These are phyloP conservation scores for Biston betularia DNA, from an alignment of 2,888 invertebrate species.

Conservation along the genomic window DNA sequence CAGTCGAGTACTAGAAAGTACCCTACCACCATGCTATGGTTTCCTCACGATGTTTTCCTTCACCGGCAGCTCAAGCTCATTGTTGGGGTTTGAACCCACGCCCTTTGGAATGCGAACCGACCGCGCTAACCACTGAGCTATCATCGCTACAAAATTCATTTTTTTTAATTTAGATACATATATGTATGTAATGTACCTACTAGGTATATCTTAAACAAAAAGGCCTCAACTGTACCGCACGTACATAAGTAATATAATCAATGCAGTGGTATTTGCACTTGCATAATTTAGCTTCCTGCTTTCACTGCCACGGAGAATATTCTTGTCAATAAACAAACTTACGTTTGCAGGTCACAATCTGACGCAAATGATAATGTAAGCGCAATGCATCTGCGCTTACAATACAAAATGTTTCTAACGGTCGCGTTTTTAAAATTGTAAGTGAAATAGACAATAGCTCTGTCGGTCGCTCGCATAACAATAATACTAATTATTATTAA, in stretches of 20 bases:
- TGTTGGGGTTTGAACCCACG: too few species aligned
- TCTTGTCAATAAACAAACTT: slow-evolving; percentile 45
- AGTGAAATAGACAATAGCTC: slow-evolving; percentile 23
- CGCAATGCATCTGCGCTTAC: neutral
- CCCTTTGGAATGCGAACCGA: too few species aligned
- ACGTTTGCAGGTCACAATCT: slow-evolving; percentile 47
- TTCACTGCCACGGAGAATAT: slow-evolving; percentile 71
- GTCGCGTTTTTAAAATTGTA: slow-evolving; percentile 1
- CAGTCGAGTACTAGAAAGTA: too few species aligned
- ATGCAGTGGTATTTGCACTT: slow-evolving; percentile 59
- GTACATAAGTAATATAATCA: slow-evolving; percentile 55
- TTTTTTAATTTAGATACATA: neutral
- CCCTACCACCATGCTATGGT: too few species aligned
- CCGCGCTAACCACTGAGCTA: too few species aligned
- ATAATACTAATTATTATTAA: neutral
- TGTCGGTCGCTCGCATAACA: slow-evolving; percentile 18
- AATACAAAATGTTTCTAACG: neutral
- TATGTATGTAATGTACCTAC: neutral
- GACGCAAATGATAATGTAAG: slow-evolving; percentile 36
- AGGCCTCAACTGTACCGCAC: slow-evolving; percentile 20
- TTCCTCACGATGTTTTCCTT: too few species aligned
- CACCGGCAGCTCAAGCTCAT: too few species aligned
- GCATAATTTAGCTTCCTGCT: slow-evolving; percentile 76
- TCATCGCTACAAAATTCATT: too few species aligned
- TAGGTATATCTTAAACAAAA: neutral